phyloP scores from a whole-genome alignment of 1,140 invertebrate species.

The Euwallacea similis region DNA sequence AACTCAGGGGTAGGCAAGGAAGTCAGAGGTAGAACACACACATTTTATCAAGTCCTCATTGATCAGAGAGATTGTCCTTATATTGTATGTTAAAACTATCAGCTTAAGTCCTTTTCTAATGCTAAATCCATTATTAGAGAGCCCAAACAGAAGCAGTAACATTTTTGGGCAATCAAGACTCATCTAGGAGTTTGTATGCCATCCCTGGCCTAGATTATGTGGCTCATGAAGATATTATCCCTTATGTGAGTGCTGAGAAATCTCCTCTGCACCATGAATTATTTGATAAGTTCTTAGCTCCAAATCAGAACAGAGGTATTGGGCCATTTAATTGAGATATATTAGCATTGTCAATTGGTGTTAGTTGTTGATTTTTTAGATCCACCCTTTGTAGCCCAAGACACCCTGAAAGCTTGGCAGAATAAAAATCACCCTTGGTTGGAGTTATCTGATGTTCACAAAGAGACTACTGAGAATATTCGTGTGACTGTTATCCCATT shows the following conservation, averaged over 20 bases:
- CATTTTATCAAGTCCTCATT: constrained; percentile 97
- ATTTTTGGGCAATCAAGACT: constrained; percentile 95
- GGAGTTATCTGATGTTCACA: constrained; percentile 95
- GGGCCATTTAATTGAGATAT: neutral
- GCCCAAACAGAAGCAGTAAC: constrained; percentile 97
- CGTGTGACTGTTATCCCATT: constrained; percentile 97
- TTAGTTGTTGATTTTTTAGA: constrained; percentile 58
- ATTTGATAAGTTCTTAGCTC: constrained; percentile 92
- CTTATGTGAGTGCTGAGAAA: constrained; percentile 79
- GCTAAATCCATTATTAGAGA: constrained; percentile 62
- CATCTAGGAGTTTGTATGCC: constrained; percentile 88
- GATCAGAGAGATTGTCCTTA: constrained; percentile 94
- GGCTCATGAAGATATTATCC: constrained; percentile 92
- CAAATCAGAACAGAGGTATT: constrained; percentile 75
- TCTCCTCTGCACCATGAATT: constrained; percentile 89
- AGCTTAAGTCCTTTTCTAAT: neutral
- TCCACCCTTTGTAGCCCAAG: constrained; percentile 84
- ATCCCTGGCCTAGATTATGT: constrained; percentile 97
- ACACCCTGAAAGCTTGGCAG: constrained; percentile 92
- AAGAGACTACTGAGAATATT: constrained; percentile 95
- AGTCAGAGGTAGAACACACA: constrained; percentile 86
- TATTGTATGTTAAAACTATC: constrained; percentile 66
- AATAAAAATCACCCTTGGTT: constrained; percentile 97
- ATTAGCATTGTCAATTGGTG: neutral
- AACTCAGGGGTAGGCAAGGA: constrained; percentile 71